Conservation (phyloP, 35 echinoderm and acorn worm genomes). For the Stichopus chloronotus region DNA sequence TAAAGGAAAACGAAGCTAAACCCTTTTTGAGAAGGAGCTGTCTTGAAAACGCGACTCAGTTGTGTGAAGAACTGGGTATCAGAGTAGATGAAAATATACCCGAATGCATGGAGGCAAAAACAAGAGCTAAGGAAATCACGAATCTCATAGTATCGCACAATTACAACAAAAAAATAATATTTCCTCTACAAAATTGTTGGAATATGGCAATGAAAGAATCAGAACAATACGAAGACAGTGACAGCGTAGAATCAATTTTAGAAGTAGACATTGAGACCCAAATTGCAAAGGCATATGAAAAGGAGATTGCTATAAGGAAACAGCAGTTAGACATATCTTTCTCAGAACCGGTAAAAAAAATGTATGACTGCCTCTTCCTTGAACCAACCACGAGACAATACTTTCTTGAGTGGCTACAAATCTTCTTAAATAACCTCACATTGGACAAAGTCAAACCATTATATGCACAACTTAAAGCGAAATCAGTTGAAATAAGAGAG, state of each 20-base stretch:
- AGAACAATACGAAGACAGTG: too few species aligned
- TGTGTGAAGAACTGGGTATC: background rate
- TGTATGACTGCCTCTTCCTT: too few species aligned
- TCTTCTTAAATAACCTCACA: background rate
- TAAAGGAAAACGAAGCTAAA: background rate
- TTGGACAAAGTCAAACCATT: background rate
- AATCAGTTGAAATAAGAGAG: background rate
- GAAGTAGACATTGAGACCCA: too few species aligned
- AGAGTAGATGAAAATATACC: background rate
- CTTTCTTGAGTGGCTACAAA: slow-evolving; percentile 1
- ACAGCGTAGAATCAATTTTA: too few species aligned
- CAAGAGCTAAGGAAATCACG: background rate
- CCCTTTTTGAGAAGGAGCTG: background rate
- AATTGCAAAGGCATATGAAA: too few species aligned
- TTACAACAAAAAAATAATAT: background rate
- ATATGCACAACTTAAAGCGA: background rate
- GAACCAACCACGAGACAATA: background rate
- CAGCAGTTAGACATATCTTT: too few species aligned
- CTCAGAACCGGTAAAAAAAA: too few species aligned
- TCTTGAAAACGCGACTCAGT: background rate
- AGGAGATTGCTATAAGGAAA: too few species aligned
- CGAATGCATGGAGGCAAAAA: background rate
- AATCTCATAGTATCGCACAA: background rate
- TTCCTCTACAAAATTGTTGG: background rate
- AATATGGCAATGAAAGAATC: too few species aligned